Base-by-base conservation (phyloP, 2,113 vertebrate genomes). In the Rhineura floridana region DNA sequence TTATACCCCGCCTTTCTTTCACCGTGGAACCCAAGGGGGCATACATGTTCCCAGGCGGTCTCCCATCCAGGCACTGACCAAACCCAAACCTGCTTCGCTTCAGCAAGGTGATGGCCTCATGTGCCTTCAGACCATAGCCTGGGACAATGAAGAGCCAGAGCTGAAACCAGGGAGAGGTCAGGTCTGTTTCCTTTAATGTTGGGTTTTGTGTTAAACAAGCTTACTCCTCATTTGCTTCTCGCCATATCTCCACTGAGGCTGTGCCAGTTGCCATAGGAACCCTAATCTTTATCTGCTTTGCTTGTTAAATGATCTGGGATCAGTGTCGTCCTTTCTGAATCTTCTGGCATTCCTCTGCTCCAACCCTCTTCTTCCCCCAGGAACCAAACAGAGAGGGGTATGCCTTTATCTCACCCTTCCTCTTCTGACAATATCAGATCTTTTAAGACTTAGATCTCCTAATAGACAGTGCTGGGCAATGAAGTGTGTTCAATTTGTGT, bases 221-320 rank as follows among this genome's bases (percentile, higher is more conserved):
- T 92, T 69, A 72, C 91, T 86, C 88, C n/a, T 30, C 55, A 63
- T 81, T 79, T n/a, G 42, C 84, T 80, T 86, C 70, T 55, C 89
- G 90, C 90, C 93, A 95, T 91, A 93, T 90, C 83, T 89, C 95
- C 78, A 91, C 92, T 84, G 73, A 95, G 78, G 59, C 88, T 73
- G 65, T 92, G 93, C 85, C 90, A 87, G 95, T 96, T 95, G 95
- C 93, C 95, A 97, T 96, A 94, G 96, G 93, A 96, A 97, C 95
- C 78, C 88, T 96, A 94, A 96, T 96, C 95, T 96, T 96, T 90
- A 91, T 96, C 93, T 94, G 77, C 83, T 93, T 93, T 92, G 42
- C 95, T 93, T 92, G 86, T 91, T 94, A 91, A 96, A 95, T 90
- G 91, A 92, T 78, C 81, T 88, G 85, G 76, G 85, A 93, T 82